Evolutionary conservation across 37 sponge, comb jelly and placozoan species (phyloP), one percentile per base, ranked within the genome.

Genomic region (Diacarnus erythraeanus): DNA sequence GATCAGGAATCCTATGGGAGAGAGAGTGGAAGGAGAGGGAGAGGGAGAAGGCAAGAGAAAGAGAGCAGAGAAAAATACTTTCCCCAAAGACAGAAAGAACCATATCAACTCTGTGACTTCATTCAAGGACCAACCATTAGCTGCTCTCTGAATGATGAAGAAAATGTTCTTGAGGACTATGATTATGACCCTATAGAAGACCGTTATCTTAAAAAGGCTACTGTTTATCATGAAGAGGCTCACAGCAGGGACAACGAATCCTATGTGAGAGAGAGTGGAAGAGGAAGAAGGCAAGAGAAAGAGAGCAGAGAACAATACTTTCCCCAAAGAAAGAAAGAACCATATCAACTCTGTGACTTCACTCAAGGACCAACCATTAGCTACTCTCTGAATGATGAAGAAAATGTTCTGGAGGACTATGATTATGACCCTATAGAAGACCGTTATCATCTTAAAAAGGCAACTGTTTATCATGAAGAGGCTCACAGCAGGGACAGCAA

Each of bases 11-110:
- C 38, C 18, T 31, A 31, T 39, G 59, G 44, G 27, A 70, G 57
- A 26, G 42, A 38, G 41, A 36, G 51, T 5, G 38, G 71, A 33
- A 42, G 71, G 57, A 70, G 71, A 30, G 71, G 59, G 43, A 70
- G 80, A 38, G 80, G 57, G 69, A 77, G 59, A 25, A 51, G 77
- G 40, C 4, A 31, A 38, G 66, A 59, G 25, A 31, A 40, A 44
- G 67, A 40, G 66, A 78, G 78, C 33, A 44, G 41, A 54, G 56
- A 54, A 17, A 17, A 54, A 54, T 10, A 54, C 17, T n/a, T n/a
- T n/a, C n/a, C n/a, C n/a, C n/a, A n/a, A n/a, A n/a, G n/a, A n/a
- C n/a, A n/a, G n/a, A n/a, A n/a, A n/a, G n/a, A n/a, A n/a, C n/a
- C n/a, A n/a, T n/a, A n/a, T n/a, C n/a, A n/a, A n/a, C n/a, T n/a